phyloP scores from a whole-genome alignment of 2,797 vertebrate genomes.

The Ataeniobius toweri region DNA sequence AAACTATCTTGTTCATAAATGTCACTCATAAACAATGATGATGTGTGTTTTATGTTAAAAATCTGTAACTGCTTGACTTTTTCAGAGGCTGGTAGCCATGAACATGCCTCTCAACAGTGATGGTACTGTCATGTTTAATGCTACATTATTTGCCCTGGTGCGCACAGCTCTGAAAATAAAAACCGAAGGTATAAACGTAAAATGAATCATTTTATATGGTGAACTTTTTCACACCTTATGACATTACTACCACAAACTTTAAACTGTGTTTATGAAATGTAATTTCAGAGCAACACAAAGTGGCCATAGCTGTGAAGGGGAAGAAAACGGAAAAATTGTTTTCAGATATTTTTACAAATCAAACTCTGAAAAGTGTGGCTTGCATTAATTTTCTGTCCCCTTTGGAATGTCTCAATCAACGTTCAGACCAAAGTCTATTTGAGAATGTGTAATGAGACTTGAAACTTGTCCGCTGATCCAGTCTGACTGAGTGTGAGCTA shows the following conservation, averaged over 20 bases:
- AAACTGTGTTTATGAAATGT: too few relatives aligned
- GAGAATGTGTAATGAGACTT: too few relatives aligned
- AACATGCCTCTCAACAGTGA: conserved; percentile 99
- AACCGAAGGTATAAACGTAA: conserved; percentile 88
- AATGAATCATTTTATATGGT: background rate
- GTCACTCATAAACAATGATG: background rate
- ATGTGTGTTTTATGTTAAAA: conserved; percentile 11
- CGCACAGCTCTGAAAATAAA: conserved; percentile 98
- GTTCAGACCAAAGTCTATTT: too few relatives aligned
- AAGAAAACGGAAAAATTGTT: background rate
- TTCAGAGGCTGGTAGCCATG: conserved; percentile 97
- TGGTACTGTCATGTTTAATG: conserved; percentile 98
- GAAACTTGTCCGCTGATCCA: too few relatives aligned
- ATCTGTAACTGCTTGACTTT: conserved; percentile 36
- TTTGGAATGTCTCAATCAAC: too few relatives aligned
- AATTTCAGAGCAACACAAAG: too few relatives aligned
- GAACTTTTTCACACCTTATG: background rate
- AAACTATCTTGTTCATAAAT: conserved; percentile 7
- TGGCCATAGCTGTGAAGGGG: background rate
- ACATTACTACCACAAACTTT: background rate
- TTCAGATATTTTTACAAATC: background rate
- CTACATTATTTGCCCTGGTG: conserved; percentile 96
- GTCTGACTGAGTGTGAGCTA: too few relatives aligned
- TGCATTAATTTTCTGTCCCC: background rate
- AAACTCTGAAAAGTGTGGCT: background rate